Evolutionary conservation across 1,140 invertebrate genomes (phyloP).

Genomic region (Brachionus asplanchnoidis): DNA sequence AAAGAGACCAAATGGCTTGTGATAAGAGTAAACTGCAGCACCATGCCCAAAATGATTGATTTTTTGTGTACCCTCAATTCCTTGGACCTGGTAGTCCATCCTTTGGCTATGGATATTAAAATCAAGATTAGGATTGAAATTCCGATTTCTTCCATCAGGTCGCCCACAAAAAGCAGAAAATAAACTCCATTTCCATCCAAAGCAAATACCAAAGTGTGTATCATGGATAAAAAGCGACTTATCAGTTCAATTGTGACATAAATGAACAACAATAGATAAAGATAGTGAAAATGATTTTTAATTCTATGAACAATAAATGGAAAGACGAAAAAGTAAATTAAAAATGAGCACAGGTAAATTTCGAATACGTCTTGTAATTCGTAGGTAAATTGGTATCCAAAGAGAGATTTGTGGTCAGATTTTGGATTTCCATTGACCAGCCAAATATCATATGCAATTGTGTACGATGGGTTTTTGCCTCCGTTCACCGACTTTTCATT

Average conservation of each 20-base stretch:
- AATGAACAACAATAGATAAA: constrained; percentile 81
- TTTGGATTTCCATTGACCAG: constrained; percentile 89
- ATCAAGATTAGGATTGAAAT: constrained; percentile 89
- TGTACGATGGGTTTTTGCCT: constrained; percentile 49
- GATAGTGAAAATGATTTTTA: constrained; percentile 76
- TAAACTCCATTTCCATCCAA: constrained; percentile 78
- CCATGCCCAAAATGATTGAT: background rate
- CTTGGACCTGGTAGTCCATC: constrained; percentile 72
- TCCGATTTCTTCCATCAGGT: constrained; percentile 82
- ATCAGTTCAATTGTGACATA: constrained; percentile 78
- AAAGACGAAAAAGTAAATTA: constrained; percentile 65
- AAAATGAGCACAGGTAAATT: constrained; percentile 80
- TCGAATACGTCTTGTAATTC: constrained; percentile 81
- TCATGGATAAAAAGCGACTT: constrained; percentile 75
- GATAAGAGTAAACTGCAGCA: background rate
- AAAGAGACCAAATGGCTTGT: background rate
- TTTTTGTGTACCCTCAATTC: background rate
- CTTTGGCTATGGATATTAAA: constrained; percentile 85
- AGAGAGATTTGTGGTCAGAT: constrained; percentile 63
- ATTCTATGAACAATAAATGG: constrained; percentile 58
- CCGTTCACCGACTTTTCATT: constrained; percentile 52
- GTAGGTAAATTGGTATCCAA: constrained; percentile 92
- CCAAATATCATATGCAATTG: constrained; percentile 84
- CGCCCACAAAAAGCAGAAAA: constrained; percentile 73
- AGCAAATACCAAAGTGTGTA: constrained; percentile 83